A percentile compares a stretch with the other conserved stretches of the same genome.
phyloP scores from a whole-genome alignment of 92 coral and sea anemone species.

The Galaxea fascicularis region DNA sequence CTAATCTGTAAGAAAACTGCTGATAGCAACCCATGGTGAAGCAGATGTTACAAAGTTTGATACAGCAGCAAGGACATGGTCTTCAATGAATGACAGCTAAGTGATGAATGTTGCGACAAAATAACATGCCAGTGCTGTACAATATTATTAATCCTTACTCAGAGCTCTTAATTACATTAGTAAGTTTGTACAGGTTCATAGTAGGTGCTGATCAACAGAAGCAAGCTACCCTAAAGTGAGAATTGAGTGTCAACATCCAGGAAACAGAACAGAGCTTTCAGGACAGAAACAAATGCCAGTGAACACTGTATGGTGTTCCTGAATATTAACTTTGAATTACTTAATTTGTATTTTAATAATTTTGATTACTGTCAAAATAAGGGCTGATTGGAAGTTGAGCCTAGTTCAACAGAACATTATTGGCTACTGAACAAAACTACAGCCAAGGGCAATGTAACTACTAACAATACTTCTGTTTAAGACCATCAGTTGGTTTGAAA shows the following conservation, averaged over 20 bases:
- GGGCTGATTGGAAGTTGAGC: too few relatives aligned
- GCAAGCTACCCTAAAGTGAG: slow-evolving; percentile 79
- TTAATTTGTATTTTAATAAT: too few relatives aligned
- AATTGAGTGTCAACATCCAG: neutral
- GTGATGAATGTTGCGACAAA: slow-evolving; percentile 75
- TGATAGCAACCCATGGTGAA: slow-evolving; percentile 91
- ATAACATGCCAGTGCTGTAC: slow-evolving; percentile 87
- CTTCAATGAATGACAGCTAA: slow-evolving; percentile 79
- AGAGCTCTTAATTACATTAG: slow-evolving; percentile 65
- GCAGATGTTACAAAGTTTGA: slow-evolving; percentile 79
- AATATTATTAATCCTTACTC: slow-evolving; percentile 73
- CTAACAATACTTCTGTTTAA: too few relatives aligned
- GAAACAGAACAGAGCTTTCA: too few relatives aligned
- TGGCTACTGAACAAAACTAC: too few relatives aligned
- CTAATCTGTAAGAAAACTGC: slow-evolving; percentile 37
- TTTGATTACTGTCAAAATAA: too few relatives aligned
- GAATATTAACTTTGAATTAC: too few relatives aligned
- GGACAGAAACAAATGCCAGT: too few relatives aligned
- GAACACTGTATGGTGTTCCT: too few relatives aligned
- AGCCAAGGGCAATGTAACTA: too few relatives aligned
- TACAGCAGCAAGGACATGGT: slow-evolving; percentile 78
- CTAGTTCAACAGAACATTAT: too few relatives aligned
- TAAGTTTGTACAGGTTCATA: slow-evolving; percentile 83
- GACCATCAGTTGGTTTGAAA: too few relatives aligned
- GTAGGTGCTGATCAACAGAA: slow-evolving; percentile 83